Evolutionary conservation across 2,888 invertebrate genomes (phyloP), one percentile per base, ranked within the genome.

Genomic region (Aphrophora alni): DNA sequence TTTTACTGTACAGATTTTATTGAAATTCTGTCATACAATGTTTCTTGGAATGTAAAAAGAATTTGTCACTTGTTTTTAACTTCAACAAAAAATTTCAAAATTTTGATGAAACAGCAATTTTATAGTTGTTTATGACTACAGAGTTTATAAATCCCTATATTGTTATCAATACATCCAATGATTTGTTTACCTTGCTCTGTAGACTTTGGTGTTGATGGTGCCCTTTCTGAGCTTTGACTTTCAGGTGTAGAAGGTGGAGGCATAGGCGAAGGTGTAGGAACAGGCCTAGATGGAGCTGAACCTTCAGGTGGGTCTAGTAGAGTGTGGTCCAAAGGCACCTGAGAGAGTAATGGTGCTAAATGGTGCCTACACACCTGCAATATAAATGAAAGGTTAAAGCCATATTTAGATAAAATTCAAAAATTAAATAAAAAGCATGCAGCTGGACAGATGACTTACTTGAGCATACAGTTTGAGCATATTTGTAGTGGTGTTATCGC

Each of bases 381-480:
- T 77, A 80, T 81, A 76, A 82, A 38, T 12, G 21, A 44, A 26
- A 74, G 77, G 3, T 26, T 69, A 8, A 77, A 33, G 17, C 10
- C 70, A 75, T 44, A 28, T 77, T 77, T 72, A 72, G 79, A 38
- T n/a, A 77, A 69, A 80, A 27, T 68, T 68, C 73, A 14, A 71
- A 0, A 51, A 77, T 69, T n/a, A 72, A 83, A 68, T 25, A 84
- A 51, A 14, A 44, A 38, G 10, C 17, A 73, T 21, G 27, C 17
- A 80, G 1, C 27, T 69, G 8, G 38, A 4, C n/a, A 26, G 38
- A 82, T n/a, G n/a, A 83, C 86, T 86, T 85, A 91, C 93, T 88
- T 95, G 93, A 71, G 97, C 96, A 89, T 98, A 98, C 71, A 97
- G 91, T 86, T 95, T 93, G 86, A 98, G 90, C 89, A 96, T 94